phyloP scores from a whole-genome alignment of 2,888 invertebrate genomes.

The Iphiclides podalirius region DNA sequence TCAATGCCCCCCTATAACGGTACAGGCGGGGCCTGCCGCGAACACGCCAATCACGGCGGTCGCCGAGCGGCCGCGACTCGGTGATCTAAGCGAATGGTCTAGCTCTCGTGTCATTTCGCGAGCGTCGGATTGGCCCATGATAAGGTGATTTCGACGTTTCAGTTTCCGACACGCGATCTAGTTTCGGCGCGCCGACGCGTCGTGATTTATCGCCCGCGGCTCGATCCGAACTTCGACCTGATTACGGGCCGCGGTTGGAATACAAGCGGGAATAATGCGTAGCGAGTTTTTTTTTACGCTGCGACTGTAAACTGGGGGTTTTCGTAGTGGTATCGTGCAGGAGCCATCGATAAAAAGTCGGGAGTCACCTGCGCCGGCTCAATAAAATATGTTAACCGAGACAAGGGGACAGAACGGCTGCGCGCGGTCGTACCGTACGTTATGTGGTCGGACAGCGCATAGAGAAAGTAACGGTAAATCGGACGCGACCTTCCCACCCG shows the following conservation, averaged over 20 bases:
- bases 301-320: too few species aligned
- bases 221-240: slow-evolving; percentile 52
- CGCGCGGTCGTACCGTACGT: slow-evolving; percentile 56
- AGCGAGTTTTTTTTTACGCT: too few species aligned
- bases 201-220: slow-evolving; percentile 46
- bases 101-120: slow-evolving; percentile 74
- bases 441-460: slow-evolving; percentile 56
- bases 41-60: slow-evolving; percentile 71
- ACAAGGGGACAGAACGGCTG: slow-evolving; percentile 54
- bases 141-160: slow-evolving; percentile 48
- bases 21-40: slow-evolving; percentile 70
- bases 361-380: slow-evolving; percentile 50
- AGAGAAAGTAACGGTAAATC: slow-evolving; percentile 67
- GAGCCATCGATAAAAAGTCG: slow-evolving; percentile 40
- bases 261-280: too few species aligned
- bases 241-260: slow-evolving; percentile 29
- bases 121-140: slow-evolving; percentile 67
- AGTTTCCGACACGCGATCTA: not conserved
- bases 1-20: slow-evolving; percentile 75
- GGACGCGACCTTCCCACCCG: slow-evolving; percentile 67
- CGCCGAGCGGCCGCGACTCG: slow-evolving; percentile 51
- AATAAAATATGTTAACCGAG: slow-evolving; percentile 56
- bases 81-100: slow-evolving; percentile 77
- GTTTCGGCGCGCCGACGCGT: slow-evolving; percentile 46
- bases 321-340: too few species aligned